A percentile compares a stretch with the other conserved stretches of the same genome.
Conservation (phyloP, 2,797 vertebrate species). For the Sphaeramia orbicularis region DNA sequence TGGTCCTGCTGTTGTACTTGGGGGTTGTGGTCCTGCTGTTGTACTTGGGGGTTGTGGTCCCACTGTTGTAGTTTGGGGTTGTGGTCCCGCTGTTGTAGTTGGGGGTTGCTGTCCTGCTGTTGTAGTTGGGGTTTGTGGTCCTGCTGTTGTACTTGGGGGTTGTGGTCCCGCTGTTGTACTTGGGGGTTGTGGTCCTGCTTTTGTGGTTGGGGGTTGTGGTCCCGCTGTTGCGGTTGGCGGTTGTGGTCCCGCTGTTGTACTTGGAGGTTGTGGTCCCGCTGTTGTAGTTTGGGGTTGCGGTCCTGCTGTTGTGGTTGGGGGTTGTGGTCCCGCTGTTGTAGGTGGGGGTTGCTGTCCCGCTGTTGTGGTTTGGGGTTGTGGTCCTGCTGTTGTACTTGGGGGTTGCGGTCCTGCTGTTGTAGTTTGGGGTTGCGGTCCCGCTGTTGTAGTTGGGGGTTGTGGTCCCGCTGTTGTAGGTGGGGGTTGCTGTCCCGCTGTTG, state of each 20-base stretch:
- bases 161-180: no score
- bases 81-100: background rate
- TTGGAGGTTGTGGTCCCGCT: no score
- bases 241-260: no score
- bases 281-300: no score
- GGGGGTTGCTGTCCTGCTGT: background rate
- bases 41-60: constrained; percentile 1
- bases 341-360: background rate
- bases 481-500: constrained; percentile 34
- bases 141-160: constrained; percentile 17
- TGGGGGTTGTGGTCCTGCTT: no score
- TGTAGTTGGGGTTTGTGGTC: constrained; percentile 5
- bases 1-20: constrained; percentile 22
- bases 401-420: background rate
- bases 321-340: constrained; percentile 23
- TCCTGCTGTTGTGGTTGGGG: background rate
- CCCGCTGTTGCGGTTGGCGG: no score
- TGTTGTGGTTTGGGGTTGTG: constrained; percentile 3
- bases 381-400: constrained; percentile 9
- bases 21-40: background rate
- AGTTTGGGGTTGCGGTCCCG: constrained; percentile 6
- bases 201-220: no score
- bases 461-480: background rate
- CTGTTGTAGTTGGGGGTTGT: background rate
- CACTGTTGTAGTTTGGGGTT: background rate